Evolutionary conservation across 2,888 invertebrate species (phyloP), one percentile per base, ranked within the genome.

Genomic region (Sepioteuthis lessoniana): DNA sequence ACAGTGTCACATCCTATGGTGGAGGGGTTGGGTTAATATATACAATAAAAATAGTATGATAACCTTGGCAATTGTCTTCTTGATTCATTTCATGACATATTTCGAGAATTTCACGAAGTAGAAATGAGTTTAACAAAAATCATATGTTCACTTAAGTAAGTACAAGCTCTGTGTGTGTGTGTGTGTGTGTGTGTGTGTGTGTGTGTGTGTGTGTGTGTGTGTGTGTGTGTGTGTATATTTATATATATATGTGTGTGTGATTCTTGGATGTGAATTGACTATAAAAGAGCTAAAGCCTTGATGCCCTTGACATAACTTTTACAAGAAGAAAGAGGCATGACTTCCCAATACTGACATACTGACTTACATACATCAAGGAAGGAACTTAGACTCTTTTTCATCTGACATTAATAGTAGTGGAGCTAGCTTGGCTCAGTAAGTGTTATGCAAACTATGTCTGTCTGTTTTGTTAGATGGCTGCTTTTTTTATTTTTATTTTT

Each of bases 301-400:
- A 76, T 76, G 76, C n/a, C 76, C 76, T 76, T 76, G 76, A 76
- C 76, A 76, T 55, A 55, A 55, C 55, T 76, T 76, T 76, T 76
- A n/a, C n/a, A 76, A 76, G 76, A 60, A 60, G 60, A 76, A 76
- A 76, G 76, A 76, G 76, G n/a, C 76, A 16, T 35, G 76, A 76
- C 76, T 76, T 76, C 76, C 13, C 76, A 76, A 76, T 76, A n/a
- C 76, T 76, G 76, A 76, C 76, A 76, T 76, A 76, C 76, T 76
- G 76, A 76, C 76, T 76, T 76, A n/a, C 76, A 76, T 76, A n/a
- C 13, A 76, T 76, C 76, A 76, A 76, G 76, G 76, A 76, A 76
- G 76, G 76, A 76, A 76, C 76, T 76, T 76, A 76, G n/a, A 76
- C 76, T 76, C 76, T n/a, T 76, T 76, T 76, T 76, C n/a, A 76